Base-by-base conservation (phyloP, 2,888 invertebrate genomes). In the Dynastes hyllus region DNA sequence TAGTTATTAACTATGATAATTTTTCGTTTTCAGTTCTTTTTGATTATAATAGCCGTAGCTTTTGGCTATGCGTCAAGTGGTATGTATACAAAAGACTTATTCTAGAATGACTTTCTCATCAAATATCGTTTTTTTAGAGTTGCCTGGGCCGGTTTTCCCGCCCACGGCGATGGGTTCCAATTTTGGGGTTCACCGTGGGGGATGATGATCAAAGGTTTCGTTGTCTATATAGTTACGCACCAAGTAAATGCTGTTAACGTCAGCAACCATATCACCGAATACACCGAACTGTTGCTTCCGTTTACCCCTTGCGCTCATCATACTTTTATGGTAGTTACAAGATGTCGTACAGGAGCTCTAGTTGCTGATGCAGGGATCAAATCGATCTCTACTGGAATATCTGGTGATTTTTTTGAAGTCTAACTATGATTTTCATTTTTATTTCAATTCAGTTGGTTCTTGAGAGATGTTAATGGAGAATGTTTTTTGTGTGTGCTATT, bases 271-370 rank as follows among this genome's bases (percentile, higher is more conserved):
- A 1, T 40, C n/a, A n/a, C 37, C 32, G 32, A 58, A 9, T n/a
- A 32, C 16, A 71, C 37, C 0, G n/a, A 29, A 29, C n/a, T 55
- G 5, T 22, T 37, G 9, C 11, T 71, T 32, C 71, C 71, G 3
- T 71, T 37, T 16, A 37, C 55, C 6, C 16, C 71, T n/a, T 58
- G 58, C 40, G 55, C 3, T 5, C 55, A 71, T 3, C 51, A 71
- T 22, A 55, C 55, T 3, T 71, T 71, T 9, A 37, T 37, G 16
- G 16, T 71, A 6, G 8, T 11, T 1, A n/a, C 71, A 13, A 71
- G 55, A 71, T 71, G 71, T 71, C 55, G 55, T 6, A 71, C 71
- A 3, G 71, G 55, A 9, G 55, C 55, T 40, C 9, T 11, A 9
- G 58, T 40, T 1, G 40, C 37, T 1, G 37, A 55, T 2, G 0